Percentiles rank a stretch among this genome's conserved stretches.
These are phyloP conservation scores for Chaunax sp. DNA, from an alignment of 2,797 vertebrate genomes.

Conservation along the genomic window DNA sequence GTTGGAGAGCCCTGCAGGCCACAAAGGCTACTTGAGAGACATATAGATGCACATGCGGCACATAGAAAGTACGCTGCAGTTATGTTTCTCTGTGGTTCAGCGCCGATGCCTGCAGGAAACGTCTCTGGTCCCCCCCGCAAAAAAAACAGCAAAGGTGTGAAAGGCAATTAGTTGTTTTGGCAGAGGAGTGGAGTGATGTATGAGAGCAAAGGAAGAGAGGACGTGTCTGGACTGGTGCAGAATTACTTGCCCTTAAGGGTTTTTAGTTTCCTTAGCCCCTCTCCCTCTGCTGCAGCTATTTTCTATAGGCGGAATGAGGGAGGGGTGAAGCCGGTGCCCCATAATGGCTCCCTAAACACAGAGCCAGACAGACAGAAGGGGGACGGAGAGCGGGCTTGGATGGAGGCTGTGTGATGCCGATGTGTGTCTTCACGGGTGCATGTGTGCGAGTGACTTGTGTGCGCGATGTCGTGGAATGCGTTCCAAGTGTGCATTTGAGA, in stretches of 20 bases:
- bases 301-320: constrained; percentile 37
- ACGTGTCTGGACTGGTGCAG: constrained; percentile 75
- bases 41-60: constrained; percentile 18
- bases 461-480: constrained; percentile 69
- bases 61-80: background rate
- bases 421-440: constrained; percentile 13
- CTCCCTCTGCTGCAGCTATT: constrained; percentile 49
- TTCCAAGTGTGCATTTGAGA: constrained; percentile 33
- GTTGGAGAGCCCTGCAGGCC: background rate
- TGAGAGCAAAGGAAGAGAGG: constrained; percentile 64
- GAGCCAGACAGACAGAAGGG: constrained; percentile 30
- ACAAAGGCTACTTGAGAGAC: background rate
- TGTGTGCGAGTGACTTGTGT: constrained; percentile 20
- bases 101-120: constrained; percentile 51
- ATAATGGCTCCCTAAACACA: constrained; percentile 54
- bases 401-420: constrained; percentile 3
- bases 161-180: constrained; percentile 82
- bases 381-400: constrained; percentile 1
- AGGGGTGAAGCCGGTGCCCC: constrained; percentile 17
- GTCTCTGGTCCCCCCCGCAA: constrained; percentile 41
- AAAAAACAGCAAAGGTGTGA: constrained; percentile 80
- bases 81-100: constrained; percentile 26
- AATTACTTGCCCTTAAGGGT: constrained; percentile 66
- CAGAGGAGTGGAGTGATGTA: constrained; percentile 59
- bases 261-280: constrained; percentile 67